Base-by-base conservation (phyloP, 2,113 vertebrate species). In the Varanus salvator region DNA sequence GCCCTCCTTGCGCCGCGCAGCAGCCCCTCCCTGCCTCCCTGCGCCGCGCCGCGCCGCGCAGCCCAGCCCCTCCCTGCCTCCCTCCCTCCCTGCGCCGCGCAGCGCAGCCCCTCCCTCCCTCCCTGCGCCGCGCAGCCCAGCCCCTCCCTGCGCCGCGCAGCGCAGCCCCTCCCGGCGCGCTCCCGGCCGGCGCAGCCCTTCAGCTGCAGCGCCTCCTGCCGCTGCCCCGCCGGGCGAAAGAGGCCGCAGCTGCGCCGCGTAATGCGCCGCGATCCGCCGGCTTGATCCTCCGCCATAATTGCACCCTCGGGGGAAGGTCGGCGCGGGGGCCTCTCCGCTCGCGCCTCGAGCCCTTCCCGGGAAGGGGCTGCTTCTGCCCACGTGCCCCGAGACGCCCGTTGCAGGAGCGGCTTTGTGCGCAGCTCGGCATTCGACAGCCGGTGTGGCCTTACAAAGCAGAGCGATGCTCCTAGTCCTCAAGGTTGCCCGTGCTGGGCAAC, bases 241-340 rank as follows among this genome's bases (percentile, higher is more conserved):
- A 25, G 38, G 17, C 9, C 9, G 71, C 88, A 89, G 88, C 72
- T 89, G 88, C 8, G 15, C 29, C 7, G 3, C 57, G 48, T 68
- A 76, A 77, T 89, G 81, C 71, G 12, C 57, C 2, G 71, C 44
- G 19, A 27, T 75, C 44, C 80, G 25, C 17, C 9, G 14, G 88
- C 81, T 84, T 89, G 84, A 84, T 84, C 84, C 88, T 84, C 57
- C 44, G 57, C 27, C 72, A 38, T 89, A 89, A 89, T 89, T 89
- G 68, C 21, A 84, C 60, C 11, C 72, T 84, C 31, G 81, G 81
- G 57, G 57, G 15, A 84, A 84, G 88, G 77, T 77, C 68, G 48
- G 2, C 3, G 81, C 68, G 72, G 84, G n/a, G n/a, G n/a, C n/a
- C n/a, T n/a, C n/a, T n/a, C 77, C 52, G 48, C 81, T 48, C 19